Percentiles rank a stretch among this genome's conserved stretches.
These are phyloP conservation scores for Agelastica alni DNA, from an alignment of 2,888 invertebrate species.

Conservation along the genomic window DNA sequence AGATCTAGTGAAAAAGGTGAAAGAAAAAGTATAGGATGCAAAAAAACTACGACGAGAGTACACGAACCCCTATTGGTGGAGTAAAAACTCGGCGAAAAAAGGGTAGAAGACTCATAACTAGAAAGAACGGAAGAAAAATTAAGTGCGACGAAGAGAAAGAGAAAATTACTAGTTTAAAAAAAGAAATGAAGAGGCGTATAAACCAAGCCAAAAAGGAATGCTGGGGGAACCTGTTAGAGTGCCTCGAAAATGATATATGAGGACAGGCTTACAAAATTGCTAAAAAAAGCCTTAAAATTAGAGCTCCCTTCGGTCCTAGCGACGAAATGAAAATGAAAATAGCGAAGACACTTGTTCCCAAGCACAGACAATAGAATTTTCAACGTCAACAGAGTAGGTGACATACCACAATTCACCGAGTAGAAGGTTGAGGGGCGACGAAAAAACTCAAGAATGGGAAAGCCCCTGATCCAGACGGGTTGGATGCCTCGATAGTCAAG, in stretches of 20 bases:
- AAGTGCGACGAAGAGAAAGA: neutral
- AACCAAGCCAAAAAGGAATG: neutral
- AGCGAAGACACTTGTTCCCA: neutral
- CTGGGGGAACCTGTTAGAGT: neutral
- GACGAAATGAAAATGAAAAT: neutral
- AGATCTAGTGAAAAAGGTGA: neutral
- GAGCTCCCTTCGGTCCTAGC: neutral
- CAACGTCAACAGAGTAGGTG: neutral
- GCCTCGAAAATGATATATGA: neutral
- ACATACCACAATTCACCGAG: neutral
- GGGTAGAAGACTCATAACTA: neutral
- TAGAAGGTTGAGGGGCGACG: neutral
- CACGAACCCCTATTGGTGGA: neutral
- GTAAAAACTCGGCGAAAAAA: neutral
- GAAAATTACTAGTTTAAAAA: neutral
- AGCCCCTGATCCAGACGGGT: neutral
- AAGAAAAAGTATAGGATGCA: neutral
- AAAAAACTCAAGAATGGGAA: neutral
- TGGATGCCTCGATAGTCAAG: neutral
- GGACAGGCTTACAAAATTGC: neutral
- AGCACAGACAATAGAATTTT: neutral
- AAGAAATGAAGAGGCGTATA: neutral
- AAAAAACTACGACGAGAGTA: neutral
- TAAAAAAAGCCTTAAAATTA: neutral
- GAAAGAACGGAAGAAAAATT: neutral